Base-by-base conservation (phyloP, 2,113 vertebrate species). In the Lycaon pictus region DNA sequence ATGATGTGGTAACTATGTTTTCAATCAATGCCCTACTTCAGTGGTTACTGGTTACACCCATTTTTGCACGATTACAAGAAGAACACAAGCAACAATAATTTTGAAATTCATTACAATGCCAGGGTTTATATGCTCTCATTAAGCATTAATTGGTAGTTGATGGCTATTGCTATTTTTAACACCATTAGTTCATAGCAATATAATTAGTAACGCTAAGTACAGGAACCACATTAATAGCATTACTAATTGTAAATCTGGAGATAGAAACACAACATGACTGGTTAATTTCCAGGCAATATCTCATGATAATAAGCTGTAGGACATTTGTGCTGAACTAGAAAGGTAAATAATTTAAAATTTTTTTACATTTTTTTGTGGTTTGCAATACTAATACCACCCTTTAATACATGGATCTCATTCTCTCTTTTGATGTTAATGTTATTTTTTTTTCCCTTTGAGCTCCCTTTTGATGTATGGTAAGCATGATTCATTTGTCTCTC, bases 111-210 rank as follows among this genome's bases (percentile, higher is more conserved):
- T 99, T 99, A 99, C 98, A 99, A 98, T 99, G 99, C 98, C 98
- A 98, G 98, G 97, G 97, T 99, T 99, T 99, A 99, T 99, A 98
- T 9, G 98, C 93, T 99, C 98, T 99, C 99, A 99, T 99, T 99
- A 99, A 99, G 99, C 99, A 99, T 99, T 99, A 99, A 99, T 99
- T 99, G 99, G 99, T 99, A 99, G 99, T 99, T 99, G 99, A 99
- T 99, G 98, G 99, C 98, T 98, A 99, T 98, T 99, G 98, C 99
- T 99, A 99, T 99, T 99, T 99, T 99, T 99, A 99, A 99, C 98
- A 98, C 98, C 98, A 98, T 99, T 99, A 99, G 99, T 99, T 99
- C 99, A 99, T 99, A 99, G 99, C 98, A 98, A 96, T 99, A 98
- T 99, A 99, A 99, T 99, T 99, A 99, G 99, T 99, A 99, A 99